Conservation (phyloP, 2,888 invertebrate species). For the Zele albiditarsus region DNA sequence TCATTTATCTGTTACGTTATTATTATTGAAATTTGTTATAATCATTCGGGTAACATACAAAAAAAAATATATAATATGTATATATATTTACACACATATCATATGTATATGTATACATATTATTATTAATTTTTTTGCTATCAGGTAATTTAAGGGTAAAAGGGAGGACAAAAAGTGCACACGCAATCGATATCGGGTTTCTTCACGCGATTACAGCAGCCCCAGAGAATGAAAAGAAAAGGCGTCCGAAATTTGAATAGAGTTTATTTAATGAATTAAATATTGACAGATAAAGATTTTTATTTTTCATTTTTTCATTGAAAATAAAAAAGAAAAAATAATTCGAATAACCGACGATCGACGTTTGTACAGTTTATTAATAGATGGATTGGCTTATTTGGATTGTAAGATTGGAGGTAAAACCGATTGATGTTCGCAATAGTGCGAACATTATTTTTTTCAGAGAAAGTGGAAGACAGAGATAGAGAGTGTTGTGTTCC, state of each 20-base stretch:
- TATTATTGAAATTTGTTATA: conserved; percentile 39
- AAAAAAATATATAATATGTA: background rate
- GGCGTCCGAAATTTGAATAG: background rate
- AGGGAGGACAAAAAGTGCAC: conserved; percentile 52
- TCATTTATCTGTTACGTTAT: conserved; percentile 52
- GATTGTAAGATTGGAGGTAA: conserved; percentile 35
- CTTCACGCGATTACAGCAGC: conserved; percentile 23
- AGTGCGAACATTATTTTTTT: conserved; percentile 21
- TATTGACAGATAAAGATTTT: background rate
- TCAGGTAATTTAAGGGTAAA: conserved; percentile 49
- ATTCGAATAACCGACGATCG: conserved; percentile 20
- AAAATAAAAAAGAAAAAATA: conserved; percentile 14
- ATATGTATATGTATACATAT: conserved; percentile 35
- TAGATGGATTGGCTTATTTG: conserved; percentile 28
- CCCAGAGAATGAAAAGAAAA: conserved; percentile 23
- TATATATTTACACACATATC: conserved; percentile 37
- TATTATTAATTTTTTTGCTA: conserved; percentile 31
- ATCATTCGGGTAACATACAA: conserved; percentile 43
- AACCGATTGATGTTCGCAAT: conserved; percentile 32
- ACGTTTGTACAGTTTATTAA: background rate
- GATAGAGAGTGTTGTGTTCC: conserved; percentile 49
- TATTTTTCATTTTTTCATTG: background rate
- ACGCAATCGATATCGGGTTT: conserved; percentile 42
- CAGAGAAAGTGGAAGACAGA: conserved; percentile 50
- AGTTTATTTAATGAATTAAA: background rate